Evolutionary conservation across 2,888 invertebrate genomes (phyloP), one percentile per base, ranked within the genome.

Genomic region (Geophilus truncorum): DNA sequence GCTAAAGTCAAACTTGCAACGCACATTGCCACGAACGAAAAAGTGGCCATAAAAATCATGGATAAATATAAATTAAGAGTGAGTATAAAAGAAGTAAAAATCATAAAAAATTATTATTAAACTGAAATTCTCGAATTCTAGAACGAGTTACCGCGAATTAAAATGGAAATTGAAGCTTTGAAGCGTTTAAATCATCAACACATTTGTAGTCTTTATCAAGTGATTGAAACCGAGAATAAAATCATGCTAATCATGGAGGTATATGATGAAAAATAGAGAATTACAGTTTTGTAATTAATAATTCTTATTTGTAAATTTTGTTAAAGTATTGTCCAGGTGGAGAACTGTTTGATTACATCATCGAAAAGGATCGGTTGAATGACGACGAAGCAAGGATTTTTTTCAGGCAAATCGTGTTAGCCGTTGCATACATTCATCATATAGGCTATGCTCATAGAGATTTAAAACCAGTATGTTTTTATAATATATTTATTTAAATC

Each of bases 271-370:
- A 10, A 25, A 10, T 76, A 12, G 23, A 25, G 18, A 32, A 76
- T 76, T 21, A 0, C 3, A 25, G n/a, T 76, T 57, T 7, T 18
- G 2, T 18, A 7, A 15, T 21, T 57, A 15, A 9, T 5, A 18
- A 15, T 23, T 21, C 18, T 57, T 5, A 18, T 57, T 57, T 18
- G 7, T 51, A n/a, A n/a, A n/a, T n/a, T 77, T 77, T 80, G 36
- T 84, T 86, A 75, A 84, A 90, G 89, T 93, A 94, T 85, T 94
- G 94, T 85, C 91, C 92, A 51, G 93, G 93, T 51, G 94, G 94
- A 51, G 94, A 94, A 87, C 87, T 94, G 81, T 94, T 94, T 87
- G 94, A 94, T 88, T 93, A 94, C 85, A 94, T 94, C 82, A 93
- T 94, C 51, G 91, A 92, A 84, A 92, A 91, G 84, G 92, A 92